Conservation (phyloP, 2,888 invertebrate species). For the Xestia sexstrigata region DNA sequence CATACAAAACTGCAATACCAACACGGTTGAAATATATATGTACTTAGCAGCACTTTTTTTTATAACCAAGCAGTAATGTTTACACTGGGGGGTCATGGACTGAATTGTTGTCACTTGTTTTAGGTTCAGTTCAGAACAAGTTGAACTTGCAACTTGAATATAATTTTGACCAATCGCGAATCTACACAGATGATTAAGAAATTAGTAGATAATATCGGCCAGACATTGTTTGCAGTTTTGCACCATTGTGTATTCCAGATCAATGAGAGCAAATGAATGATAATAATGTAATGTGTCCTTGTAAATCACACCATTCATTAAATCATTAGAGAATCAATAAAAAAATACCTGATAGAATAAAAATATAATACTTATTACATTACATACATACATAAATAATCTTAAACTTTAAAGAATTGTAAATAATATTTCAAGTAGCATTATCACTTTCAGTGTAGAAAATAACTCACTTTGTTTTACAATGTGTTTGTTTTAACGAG, state of each 20-base stretch:
- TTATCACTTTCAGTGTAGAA: slow-evolving; percentile 11
- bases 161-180: not conserved
- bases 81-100: not conserved
- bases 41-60: not conserved
- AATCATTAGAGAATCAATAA: not conserved
- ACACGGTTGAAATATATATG: not conserved
- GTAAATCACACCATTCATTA: not conserved
- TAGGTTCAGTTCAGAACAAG: not conserved
- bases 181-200: not conserved
- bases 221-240: not conserved
- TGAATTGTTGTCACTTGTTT: not conserved
- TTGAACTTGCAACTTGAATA: not conserved
- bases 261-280: not conserved
- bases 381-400: slow-evolving; percentile 9
- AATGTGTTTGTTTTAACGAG: not conserved
- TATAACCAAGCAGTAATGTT: not conserved
- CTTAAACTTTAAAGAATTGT: slow-evolving; percentile 31
- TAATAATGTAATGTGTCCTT: not conserved
- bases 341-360: not conserved
- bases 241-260: not conserved
- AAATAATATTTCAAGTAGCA: slow-evolving; percentile 42
- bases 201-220: not conserved
- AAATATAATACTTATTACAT: not conserved
- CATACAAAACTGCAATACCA: not conserved
- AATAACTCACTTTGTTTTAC: slow-evolving; percentile 7